phyloP scores from a whole-genome alignment of 2,113 vertebrate genomes.

The Halichoeres trimaculatus region DNA sequence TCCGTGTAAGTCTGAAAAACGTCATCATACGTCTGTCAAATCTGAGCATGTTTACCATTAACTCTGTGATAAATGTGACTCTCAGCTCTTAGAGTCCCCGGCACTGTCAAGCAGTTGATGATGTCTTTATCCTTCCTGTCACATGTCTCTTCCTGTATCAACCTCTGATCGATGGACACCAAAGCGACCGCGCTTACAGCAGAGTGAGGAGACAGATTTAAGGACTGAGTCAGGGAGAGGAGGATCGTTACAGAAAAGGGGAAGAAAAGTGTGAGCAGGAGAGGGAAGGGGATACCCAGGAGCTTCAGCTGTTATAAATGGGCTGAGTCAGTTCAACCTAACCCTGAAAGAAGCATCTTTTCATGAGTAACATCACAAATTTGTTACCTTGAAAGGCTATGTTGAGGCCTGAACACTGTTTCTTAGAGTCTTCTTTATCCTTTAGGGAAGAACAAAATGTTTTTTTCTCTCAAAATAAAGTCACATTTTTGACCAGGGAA shows the following conservation, averaged over 20 bases:
- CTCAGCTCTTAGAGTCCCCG: neutral
- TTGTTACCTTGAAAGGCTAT: too few relatives aligned
- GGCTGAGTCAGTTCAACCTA: too few relatives aligned
- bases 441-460: too few relatives aligned
- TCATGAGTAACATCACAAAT: too few relatives aligned
- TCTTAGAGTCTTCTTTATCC: too few relatives aligned
- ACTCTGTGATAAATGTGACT: slow-evolving; percentile 17
- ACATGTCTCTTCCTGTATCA: neutral
- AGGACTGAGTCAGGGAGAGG: neutral
- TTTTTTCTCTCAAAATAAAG: too few relatives aligned
- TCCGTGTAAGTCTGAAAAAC: slow-evolving; percentile 23
- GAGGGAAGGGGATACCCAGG: too few relatives aligned
- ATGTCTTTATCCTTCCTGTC: slow-evolving; percentile 12
- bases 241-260: neutral
- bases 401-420: too few relatives aligned
- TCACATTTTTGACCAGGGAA: too few relatives aligned
- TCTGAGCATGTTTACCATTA: slow-evolving; percentile 25
- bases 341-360: too few relatives aligned
- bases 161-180: slow-evolving; percentile 26
- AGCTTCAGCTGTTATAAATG: too few relatives aligned
- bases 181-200: slow-evolving; percentile 9
- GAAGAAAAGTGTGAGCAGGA: neutral
- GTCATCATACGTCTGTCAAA: slow-evolving; percentile 23
- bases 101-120: slow-evolving; percentile 5
- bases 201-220: neutral